Percentiles rank a stretch among this genome's conserved stretches.
phyloP scores from a whole-genome alignment of 2,797 vertebrate genomes.

The Phataginus tetradactyla region DNA sequence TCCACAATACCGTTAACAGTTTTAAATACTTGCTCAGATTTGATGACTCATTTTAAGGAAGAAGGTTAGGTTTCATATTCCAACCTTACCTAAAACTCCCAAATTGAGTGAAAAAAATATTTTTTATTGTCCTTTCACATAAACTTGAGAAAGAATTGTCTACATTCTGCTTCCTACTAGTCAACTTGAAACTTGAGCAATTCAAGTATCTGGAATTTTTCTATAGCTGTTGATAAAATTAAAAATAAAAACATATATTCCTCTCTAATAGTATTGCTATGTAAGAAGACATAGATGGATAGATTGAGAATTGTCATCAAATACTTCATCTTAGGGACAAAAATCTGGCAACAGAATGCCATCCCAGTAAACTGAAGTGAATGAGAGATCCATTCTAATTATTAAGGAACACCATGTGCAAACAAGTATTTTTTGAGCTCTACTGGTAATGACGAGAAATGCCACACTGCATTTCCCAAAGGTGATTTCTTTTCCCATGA shows the following conservation, averaged over 20 bases:
- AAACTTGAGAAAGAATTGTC: background rate
- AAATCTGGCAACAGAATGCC: background rate
- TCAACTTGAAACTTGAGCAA: background rate
- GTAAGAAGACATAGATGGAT: background rate
- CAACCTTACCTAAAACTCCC: background rate
- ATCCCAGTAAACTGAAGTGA: background rate
- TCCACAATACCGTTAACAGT: background rate
- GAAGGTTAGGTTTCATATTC: no score
- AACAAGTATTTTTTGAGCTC: background rate
- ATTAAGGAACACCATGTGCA: background rate
- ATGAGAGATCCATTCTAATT: background rate
- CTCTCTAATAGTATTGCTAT: background rate
- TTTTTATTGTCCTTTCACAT: background rate
- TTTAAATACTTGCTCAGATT: background rate
- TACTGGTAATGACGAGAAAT: background rate
- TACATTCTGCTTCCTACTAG: background rate
- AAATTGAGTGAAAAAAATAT: background rate
- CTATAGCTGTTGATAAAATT: background rate
- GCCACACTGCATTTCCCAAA: background rate
- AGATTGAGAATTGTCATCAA: background rate
- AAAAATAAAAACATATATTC: background rate
- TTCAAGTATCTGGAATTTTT: background rate
- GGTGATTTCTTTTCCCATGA: background rate
- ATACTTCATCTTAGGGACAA: background rate
- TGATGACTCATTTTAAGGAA: background rate